Evolutionary conservation across 2,113 vertebrate species (phyloP).

Genomic region (Scatophagus argus): DNA sequence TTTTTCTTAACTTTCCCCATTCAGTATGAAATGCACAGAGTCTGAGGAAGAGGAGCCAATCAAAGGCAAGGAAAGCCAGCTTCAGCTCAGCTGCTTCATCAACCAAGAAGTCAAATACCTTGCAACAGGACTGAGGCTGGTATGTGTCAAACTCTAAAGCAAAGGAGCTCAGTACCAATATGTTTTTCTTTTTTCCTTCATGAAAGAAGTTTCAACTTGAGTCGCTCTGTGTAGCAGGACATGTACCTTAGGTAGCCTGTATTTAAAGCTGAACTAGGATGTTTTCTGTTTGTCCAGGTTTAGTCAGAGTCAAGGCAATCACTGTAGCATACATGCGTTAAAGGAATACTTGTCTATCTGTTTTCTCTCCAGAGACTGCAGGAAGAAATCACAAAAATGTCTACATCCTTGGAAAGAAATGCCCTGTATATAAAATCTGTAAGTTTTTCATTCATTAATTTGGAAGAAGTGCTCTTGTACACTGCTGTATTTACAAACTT

Average conservation of each 20-base stretch:
- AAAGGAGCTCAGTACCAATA: too few relatives aligned
- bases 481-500: too few relatives aligned
- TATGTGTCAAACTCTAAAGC: constrained; percentile 73
- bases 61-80: constrained; percentile 95
- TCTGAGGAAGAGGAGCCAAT: constrained; percentile 95
- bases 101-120: constrained; percentile 99
- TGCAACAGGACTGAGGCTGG: constrained; percentile 95
- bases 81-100: constrained; percentile 99
- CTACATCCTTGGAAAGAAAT: constrained; percentile 94
- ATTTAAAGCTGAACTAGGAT: not conserved
- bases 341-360: not conserved
- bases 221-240: not conserved
- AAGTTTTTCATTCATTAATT: constrained; percentile 67
- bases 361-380: constrained; percentile 91
- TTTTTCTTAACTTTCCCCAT: constrained; percentile 74
- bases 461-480: not conserved
- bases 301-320: not conserved
- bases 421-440: constrained; percentile 98
- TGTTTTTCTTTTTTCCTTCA: too few relatives aligned
- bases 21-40: constrained; percentile 99
- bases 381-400: constrained; percentile 98
- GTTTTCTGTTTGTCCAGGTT: not conserved
- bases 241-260: too few relatives aligned
- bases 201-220: not conserved
- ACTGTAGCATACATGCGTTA: not conserved